Conservation (phyloP, 1,140 invertebrate species). For the Drosophila pruinosa region DNA sequence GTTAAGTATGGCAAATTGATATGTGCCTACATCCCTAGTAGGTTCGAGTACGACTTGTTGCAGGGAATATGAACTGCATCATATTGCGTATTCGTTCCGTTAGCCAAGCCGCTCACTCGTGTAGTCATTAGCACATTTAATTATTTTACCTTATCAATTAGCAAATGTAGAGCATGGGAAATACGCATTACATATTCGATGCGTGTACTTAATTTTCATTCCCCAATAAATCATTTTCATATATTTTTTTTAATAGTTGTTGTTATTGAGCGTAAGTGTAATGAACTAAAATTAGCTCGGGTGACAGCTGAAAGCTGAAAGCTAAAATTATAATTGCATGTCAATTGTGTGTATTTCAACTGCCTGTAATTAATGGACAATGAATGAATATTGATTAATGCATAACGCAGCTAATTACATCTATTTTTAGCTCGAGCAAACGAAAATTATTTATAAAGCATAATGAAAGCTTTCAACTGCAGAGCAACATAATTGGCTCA, state of each 20-base stretch:
- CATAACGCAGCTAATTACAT: not conserved
- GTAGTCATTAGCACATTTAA: too few relatives aligned
- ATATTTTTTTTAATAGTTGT: not conserved
- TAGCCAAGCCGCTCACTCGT: not conserved
- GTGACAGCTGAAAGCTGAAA: not conserved
- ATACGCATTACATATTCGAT: constrained; percentile 1
- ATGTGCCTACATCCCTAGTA: too few relatives aligned
- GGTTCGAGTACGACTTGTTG: too few relatives aligned
- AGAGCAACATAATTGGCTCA: not conserved
- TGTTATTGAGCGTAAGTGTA: not conserved
- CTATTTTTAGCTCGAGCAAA: not conserved
- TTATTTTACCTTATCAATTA: too few relatives aligned
- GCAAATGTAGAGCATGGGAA: not conserved
- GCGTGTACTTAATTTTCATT: not conserved
- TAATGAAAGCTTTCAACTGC: not conserved
- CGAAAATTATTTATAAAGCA: not conserved
- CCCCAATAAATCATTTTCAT: constrained; percentile 7
- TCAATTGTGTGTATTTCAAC: not conserved
- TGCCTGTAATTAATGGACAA: constrained; percentile 6
- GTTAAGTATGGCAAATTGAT: constrained; percentile 72
- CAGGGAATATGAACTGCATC: constrained; percentile 4
- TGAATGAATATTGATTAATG: constrained; percentile 10
- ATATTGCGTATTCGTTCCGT: constrained; percentile 25
- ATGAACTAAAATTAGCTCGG: not conserved
- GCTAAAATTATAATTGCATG: not conserved